These are phyloP conservation scores for Acipenser ruthenus DNA, from an alignment of 2,797 vertebrate species.

Conservation along the genomic window DNA sequence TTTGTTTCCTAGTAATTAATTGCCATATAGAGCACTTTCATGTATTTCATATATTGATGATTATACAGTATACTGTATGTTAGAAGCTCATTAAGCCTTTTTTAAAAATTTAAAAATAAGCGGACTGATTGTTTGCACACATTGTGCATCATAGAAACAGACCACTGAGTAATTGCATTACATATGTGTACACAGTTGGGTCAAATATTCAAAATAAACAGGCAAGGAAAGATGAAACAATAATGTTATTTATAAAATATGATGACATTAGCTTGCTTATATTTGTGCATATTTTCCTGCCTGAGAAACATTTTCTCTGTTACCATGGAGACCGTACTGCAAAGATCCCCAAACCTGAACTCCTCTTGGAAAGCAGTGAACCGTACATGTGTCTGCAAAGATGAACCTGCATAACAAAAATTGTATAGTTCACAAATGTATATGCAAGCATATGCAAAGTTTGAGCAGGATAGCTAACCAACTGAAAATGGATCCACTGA, in stretches of 20 bases:
- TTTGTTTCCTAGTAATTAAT: too few species aligned
- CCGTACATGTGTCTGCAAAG: conserved; percentile 47
- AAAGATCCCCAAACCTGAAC: conserved; percentile 51
- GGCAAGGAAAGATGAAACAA: conserved; percentile 34
- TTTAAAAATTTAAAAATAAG: neutral
- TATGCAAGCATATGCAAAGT: conserved; percentile 32
- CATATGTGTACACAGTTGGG: neutral
- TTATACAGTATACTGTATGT: neutral
- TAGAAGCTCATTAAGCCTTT: neutral
- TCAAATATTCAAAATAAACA: conserved; percentile 15
- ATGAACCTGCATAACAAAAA: conserved; percentile 58
- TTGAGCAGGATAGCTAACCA: conserved; percentile 15
- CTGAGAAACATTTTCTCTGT: conserved; percentile 47
- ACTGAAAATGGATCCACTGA: conserved; percentile 7
- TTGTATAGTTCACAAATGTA: conserved; percentile 39
- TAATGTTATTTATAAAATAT: conserved; percentile 45
- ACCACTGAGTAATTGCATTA: conserved; percentile 7
- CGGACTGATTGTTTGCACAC: neutral
- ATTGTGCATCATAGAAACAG: neutral
- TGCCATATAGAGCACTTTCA: too few species aligned
- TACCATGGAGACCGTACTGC: conserved; percentile 61
- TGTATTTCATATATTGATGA: too few species aligned
- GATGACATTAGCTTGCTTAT: conserved; percentile 62
- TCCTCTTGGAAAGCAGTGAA: conserved; percentile 61
- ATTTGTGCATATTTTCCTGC: conserved; percentile 50